Conservation (phyloP, 2,888 invertebrate genomes). For the Meteorus cinctellus region DNA sequence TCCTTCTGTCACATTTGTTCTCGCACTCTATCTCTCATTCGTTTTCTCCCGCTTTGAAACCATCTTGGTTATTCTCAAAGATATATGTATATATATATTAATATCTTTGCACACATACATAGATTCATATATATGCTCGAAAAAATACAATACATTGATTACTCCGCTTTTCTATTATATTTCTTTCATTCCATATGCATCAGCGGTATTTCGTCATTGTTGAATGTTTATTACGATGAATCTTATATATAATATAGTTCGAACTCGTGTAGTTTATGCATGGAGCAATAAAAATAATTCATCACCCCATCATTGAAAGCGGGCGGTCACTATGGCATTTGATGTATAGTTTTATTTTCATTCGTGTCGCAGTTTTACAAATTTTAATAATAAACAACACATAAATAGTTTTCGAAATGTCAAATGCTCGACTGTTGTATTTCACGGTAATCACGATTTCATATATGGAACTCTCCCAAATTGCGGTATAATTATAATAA, state of each 20-base stretch:
- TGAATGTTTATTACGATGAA: conserved; percentile 47
- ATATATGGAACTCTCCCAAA: conserved; percentile 66
- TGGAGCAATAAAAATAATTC: conserved; percentile 27
- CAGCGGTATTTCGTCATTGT: conserved; percentile 22
- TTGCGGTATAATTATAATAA: conserved; percentile 58
- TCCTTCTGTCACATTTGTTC: conserved; percentile 42
- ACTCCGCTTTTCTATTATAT: conserved; percentile 35
- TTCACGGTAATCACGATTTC: conserved; percentile 20
- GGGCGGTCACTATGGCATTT: conserved; percentile 33
- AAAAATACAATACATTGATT: conserved; percentile 58
- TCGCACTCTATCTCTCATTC: conserved; percentile 28
- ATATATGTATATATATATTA: conserved; percentile 31
- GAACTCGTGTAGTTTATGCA: conserved; percentile 17
- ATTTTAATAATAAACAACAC: background rate
- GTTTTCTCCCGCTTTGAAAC: conserved; percentile 42
- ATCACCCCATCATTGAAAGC: conserved; percentile 17
- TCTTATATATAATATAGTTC: conserved; percentile 48
- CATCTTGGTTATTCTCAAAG: conserved; percentile 43
- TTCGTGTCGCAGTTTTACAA: background rate
- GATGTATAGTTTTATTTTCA: conserved; percentile 12
- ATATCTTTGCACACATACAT: conserved; percentile 32
- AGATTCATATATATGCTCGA: conserved; percentile 52
- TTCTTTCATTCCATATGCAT: conserved; percentile 36
- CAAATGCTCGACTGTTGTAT: background rate
- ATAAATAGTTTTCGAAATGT: conserved; percentile 5